phyloP scores from a whole-genome alignment of 2,888 invertebrate species.

The Isotomurus palustris region DNA sequence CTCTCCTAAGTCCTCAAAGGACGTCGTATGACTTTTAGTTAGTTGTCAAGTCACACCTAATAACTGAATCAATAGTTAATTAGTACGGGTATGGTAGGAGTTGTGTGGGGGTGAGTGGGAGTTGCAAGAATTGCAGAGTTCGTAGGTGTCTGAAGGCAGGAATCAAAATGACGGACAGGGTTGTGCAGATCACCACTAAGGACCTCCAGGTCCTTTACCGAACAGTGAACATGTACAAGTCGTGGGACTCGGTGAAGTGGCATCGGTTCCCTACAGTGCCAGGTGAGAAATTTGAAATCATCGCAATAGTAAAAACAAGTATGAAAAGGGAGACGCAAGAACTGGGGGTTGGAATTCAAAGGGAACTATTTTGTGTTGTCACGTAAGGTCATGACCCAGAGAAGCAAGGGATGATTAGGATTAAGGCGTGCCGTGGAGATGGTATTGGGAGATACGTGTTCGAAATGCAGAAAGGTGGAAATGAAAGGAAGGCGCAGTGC shows the following conservation, averaged over 20 bases:
- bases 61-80: too few relatives aligned
- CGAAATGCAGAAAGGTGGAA: not conserved
- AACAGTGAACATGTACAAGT: not conserved
- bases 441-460: not conserved
- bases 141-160: too few relatives aligned
- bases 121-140: too few relatives aligned
- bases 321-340: too few relatives aligned
- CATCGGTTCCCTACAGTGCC: not conserved
- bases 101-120: too few relatives aligned
- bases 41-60: too few relatives aligned
- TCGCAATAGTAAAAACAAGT: too few relatives aligned
- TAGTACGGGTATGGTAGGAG: too few relatives aligned
- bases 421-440: not conserved
- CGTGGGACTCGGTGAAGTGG: slow-evolving; percentile 2
- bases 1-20: too few relatives aligned
- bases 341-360: too few relatives aligned
- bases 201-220: not conserved
- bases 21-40: too few relatives aligned
- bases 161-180: not conserved
- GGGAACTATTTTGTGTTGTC: too few relatives aligned
- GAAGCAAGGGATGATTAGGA: not conserved
- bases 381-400: not conserved
- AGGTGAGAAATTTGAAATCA: not conserved
- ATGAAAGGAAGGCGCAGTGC: not conserved
- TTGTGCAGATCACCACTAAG: not conserved